These are phyloP conservation scores for Pteronotus mesoamericanus DNA, from an alignment of 2,797 vertebrate species.

Conservation along the genomic window DNA sequence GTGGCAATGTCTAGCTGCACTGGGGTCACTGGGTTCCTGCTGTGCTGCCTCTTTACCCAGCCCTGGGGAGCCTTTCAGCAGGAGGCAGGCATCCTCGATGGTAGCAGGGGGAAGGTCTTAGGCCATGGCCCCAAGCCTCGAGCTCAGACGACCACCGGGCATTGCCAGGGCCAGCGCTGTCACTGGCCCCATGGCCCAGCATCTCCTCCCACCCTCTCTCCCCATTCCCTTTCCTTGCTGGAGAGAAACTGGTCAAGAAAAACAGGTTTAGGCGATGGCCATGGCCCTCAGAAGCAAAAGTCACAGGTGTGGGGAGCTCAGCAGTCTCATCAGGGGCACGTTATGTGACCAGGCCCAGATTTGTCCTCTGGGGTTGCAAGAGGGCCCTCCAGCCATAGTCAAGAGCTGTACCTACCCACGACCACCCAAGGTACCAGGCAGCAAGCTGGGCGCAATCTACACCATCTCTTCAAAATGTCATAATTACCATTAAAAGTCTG, in stretches of 20 bases:
- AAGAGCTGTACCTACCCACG: not conserved
- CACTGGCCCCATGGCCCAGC: not conserved
- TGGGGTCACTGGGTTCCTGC: not conserved
- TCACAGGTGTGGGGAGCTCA: not conserved
- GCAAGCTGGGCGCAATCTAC: rapidly evolving
- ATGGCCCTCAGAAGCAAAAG: not conserved
- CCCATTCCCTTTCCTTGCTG: not conserved
- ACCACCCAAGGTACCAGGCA: not conserved
- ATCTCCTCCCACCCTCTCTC: not conserved
- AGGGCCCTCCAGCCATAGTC: not conserved
- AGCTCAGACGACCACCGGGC: not conserved
- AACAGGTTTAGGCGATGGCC: not conserved
- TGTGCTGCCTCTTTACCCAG: not conserved
- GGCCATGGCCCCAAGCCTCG: not conserved
- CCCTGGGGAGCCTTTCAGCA: not conserved
- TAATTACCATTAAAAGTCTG: not conserved
- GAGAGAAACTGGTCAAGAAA: not conserved
- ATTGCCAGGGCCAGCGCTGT: not conserved
- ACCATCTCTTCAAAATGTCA: not conserved
- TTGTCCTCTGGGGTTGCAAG: not conserved
- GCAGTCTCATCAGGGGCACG: not conserved
- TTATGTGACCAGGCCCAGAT: not conserved
- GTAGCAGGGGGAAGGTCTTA: not conserved
- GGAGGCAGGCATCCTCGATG: not conserved
- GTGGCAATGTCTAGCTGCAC: not conserved